Evolutionary conservation across 2,888 invertebrate species (phyloP), one percentile per base, ranked within the genome.

Genomic region (Ceramica pisi): DNA sequence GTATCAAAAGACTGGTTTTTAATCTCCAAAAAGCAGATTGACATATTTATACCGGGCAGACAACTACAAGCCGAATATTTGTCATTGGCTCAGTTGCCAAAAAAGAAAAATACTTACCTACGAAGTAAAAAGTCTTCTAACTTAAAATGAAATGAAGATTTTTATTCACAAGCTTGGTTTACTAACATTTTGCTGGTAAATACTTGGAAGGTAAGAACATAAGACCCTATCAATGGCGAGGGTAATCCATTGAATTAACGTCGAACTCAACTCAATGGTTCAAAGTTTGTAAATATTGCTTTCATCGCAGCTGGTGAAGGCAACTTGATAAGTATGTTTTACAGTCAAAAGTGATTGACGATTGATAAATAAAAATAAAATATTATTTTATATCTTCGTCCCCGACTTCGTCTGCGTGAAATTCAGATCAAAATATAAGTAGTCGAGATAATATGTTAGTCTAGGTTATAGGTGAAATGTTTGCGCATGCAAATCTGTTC

Each of bases 241-340:
- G 38, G 46, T 64, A 80, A 23, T 46, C 41, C 55, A 75, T 80
- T 75, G 69, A 75, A 75, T 74, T 64, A 51, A 21, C 21, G 10
- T 31, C 26, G 21, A 35, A 26, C 31, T 56, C 68, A 21, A 50
- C 4, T 55, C 55, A 56, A 48, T 74, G 48, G 55, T 19, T 10
- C 12, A 35, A 73, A 41, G 51, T 73, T 76, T 62, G 51, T 79
- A 73, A 77, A 79, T 51, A 74, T 41, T 72, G 19, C 65, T 38
- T 12, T n/a, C 26, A 59, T 16, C 46, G 48, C 48, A 9, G 50
- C 31, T 31, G 59, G 7, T 67, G 21, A 67, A 46, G 50, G 38
- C 19, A 19, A 41, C 31, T 46, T 38, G 19, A 14, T 41, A 41
- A 0, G 26, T 57, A 4, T 21, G n/a, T 14, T 67, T 41, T 48